phyloP scores from a whole-genome alignment of 2,113 vertebrate species.

The Prochilodus magdalenae region DNA sequence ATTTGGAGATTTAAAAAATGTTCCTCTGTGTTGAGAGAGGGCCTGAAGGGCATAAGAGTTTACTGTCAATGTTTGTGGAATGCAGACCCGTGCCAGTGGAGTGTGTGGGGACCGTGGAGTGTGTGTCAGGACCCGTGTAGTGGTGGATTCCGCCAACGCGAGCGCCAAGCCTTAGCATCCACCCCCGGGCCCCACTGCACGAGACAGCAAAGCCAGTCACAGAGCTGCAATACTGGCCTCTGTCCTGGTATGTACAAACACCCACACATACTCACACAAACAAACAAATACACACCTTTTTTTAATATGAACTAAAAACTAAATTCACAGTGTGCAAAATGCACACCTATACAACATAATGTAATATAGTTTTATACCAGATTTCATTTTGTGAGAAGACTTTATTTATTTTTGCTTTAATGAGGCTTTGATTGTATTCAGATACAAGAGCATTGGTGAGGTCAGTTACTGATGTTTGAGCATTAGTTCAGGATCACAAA shows the following conservation, averaged over 20 bases:
- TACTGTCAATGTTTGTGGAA: neutral
- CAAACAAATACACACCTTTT: neutral
- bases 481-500: too few relatives aligned
- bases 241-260: slow-evolving; percentile 80
- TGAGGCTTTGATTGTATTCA: too few relatives aligned
- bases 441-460: too few relatives aligned
- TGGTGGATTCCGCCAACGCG: slow-evolving; percentile 83
- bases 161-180: slow-evolving; percentile 66
- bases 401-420: too few relatives aligned
- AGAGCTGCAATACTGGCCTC: slow-evolving; percentile 83
- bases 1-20: too few relatives aligned
- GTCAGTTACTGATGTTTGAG: too few relatives aligned
- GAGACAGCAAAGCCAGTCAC: slow-evolving; percentile 79
- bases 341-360: too few relatives aligned
- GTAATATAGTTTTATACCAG: too few relatives aligned
- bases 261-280: neutral
- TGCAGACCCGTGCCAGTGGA: slow-evolving; percentile 86
- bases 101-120: slow-evolving; percentile 84
- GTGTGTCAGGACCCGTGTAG: slow-evolving; percentile 83
- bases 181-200: slow-evolving; percentile 69
- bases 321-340: too few relatives aligned
- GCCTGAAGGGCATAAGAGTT: neutral
- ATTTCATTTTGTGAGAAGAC: too few relatives aligned
- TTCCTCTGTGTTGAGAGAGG: too few relatives aligned
- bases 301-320: too few relatives aligned